phyloP scores from a whole-genome alignment of 2,113 vertebrate species.

The Osmerus eperlanus region DNA sequence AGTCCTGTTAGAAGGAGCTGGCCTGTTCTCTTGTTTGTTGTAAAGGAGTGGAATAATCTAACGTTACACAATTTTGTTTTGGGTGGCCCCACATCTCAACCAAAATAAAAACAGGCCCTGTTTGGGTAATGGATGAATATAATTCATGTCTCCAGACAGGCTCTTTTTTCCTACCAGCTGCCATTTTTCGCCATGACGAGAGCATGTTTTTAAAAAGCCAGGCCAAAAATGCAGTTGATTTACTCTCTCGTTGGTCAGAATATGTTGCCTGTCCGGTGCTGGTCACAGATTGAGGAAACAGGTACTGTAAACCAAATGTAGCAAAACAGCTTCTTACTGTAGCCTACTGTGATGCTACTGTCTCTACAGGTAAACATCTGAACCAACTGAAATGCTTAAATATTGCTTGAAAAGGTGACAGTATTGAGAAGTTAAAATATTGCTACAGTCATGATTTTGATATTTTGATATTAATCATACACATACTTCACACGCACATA shows the following conservation, averaged over 20 bases:
- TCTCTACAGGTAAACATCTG: conserved; percentile 4
- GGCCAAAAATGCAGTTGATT: conserved; percentile 54
- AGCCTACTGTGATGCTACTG: conserved; percentile 35
- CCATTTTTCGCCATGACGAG: conserved; percentile 58
- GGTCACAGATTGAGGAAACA: conserved; percentile 62
- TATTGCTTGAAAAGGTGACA: not conserved
- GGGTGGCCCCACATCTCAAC: conserved; percentile 62
- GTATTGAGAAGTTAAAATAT: not conserved
- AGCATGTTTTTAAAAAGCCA: conserved; percentile 54
- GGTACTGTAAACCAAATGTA: conserved; percentile 49
- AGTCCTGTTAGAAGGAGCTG: conserved; percentile 50
- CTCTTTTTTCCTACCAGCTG: conserved; percentile 49
- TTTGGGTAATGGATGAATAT: conserved; percentile 59
- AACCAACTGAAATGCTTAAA: not conserved
- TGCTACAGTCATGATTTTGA: not conserved
- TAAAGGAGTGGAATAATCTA: conserved; percentile 68
- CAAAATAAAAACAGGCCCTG: conserved; percentile 63
- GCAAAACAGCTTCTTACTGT: conserved; percentile 20
- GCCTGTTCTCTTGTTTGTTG: conserved; percentile 59
- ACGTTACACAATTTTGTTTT: conserved; percentile 70
- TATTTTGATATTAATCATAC: not conserved
- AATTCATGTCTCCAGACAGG: conserved; percentile 59
- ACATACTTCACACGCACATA: no score
- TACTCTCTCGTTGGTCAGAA: conserved; percentile 47
- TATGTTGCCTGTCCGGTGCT: conserved; percentile 46